A percentile compares a stretch with the other conserved stretches of the same genome.
Conservation (phyloP, 2,888 invertebrate genomes). For the Hypolimnas misippus region DNA sequence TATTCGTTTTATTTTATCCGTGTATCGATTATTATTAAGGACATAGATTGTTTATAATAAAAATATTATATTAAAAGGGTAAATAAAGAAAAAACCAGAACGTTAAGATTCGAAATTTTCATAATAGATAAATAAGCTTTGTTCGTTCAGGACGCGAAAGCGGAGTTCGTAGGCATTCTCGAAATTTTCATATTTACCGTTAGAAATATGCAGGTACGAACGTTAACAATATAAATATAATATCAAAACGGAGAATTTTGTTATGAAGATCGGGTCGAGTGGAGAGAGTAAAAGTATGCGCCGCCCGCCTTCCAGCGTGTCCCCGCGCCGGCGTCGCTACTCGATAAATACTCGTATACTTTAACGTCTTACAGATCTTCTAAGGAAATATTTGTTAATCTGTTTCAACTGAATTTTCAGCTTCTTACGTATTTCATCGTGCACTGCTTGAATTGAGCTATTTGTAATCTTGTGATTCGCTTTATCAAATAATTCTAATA, state of each 20-base stretch:
- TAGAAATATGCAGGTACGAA: conserved; percentile 84
- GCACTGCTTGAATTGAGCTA: neutral
- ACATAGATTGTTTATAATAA: neutral
- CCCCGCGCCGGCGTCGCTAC: conserved; percentile 51
- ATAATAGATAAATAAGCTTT: conserved; percentile 75
- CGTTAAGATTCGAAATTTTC: conserved; percentile 62
- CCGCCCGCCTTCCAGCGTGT: conserved; percentile 50
- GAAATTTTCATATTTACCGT: conserved; percentile 85
- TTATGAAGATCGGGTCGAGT: conserved; percentile 82
- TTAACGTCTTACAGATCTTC: conserved; percentile 34
- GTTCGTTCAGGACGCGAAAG: conserved; percentile 70
- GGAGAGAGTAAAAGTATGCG: conserved; percentile 76
- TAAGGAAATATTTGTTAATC: conserved; percentile 38
- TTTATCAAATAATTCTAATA: too few species aligned
- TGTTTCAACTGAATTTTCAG: conserved; percentile 38
- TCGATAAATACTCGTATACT: conserved; percentile 54
- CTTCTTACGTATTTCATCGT: neutral
- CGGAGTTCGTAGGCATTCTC: conserved; percentile 76
- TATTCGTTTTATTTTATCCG: neutral
- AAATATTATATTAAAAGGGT: conserved; percentile 11
- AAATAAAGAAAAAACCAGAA: conserved; percentile 37
- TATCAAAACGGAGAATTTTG: conserved; percentile 84
- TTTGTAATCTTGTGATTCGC: neutral
- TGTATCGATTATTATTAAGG: neutral
- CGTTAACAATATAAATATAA: conserved; percentile 84